A percentile compares a stretch with the other conserved stretches of the same genome.
Conservation (phyloP, 2,113 vertebrate genomes). For the Terrapene triunguis region DNA sequence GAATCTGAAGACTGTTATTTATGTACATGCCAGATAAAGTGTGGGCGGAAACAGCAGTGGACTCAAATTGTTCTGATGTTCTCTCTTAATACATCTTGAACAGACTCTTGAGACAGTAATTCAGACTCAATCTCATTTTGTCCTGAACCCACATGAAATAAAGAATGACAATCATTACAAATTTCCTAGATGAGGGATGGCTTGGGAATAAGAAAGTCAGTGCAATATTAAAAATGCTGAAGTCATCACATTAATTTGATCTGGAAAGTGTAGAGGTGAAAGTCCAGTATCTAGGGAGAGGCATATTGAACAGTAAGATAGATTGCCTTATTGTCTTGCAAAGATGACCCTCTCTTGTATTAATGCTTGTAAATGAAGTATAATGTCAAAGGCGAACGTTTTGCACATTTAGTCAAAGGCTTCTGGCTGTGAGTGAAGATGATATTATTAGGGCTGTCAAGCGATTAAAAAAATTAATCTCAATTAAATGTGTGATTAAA, state of each 20-base stretch:
- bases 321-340: not conserved
- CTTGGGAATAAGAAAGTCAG: not conserved
- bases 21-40: not conserved
- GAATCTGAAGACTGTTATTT: not conserved
- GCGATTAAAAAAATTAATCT: too few relatives aligned
- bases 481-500: too few relatives aligned
- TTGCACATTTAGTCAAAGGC: not conserved
- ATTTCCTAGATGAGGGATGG: not conserved
- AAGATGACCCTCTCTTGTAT: not conserved
- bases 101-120: not conserved
- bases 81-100: not conserved
- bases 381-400: not conserved
- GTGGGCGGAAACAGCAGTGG: not conserved
- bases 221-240: not conserved
- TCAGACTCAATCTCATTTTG: not conserved
- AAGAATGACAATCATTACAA: not conserved
- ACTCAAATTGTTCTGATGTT: not conserved
- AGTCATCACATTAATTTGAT: not conserved
- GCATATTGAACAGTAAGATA: rapidly evolving
- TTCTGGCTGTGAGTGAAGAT: not conserved
- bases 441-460: not conserved
- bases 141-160: not conserved
- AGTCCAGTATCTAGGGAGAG: not conserved
- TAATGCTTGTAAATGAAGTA: not conserved
- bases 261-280: not conserved